Base-by-base conservation (phyloP, 92 coral and sea anemone species). In the Zoanthus sociatus region DNA sequence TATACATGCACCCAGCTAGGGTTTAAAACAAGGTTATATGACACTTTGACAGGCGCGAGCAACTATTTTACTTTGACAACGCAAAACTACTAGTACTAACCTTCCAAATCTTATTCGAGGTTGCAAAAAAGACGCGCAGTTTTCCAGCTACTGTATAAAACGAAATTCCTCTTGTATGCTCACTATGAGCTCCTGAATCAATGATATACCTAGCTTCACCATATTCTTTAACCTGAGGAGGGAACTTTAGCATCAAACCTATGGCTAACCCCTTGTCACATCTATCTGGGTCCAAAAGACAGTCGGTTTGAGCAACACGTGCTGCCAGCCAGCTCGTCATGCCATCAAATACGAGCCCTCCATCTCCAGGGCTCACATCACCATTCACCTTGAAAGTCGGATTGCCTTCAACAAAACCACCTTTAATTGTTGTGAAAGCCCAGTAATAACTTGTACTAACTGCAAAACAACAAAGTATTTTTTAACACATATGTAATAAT, bases 101-200 rank as follows among this genome's bases (percentile, higher is more conserved):
- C 98, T 93, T 88, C 99, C 99, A 96, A 26, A 91, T 88, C 77
- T 93, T 91, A 16, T 88, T 86, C 14, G 88, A 77, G 9, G 98
- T 93, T 31, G 98, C 96, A 89, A 96, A 88, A 42, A 86, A 89
- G 82, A 91, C 93, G 33, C 73, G 83, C 15, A 96, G 87, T 72
- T 92, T 88, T 26, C 98, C 98, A 60, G 77, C 88, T 3, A 86
- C 76, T 53, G 91, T 69, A 68, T 86, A 95, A 60, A 96, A 77
- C 1, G 99, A 93, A 37, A 95, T 71, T 48, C 99, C 99, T 9
- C 98, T 94, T 4, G 94, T 88, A 21, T 92, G 88, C 53, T 91
- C 93, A 88, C 98, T 96, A 76, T 93, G 89, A 5, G 95, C 96
- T 10, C 99, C 99, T 17, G 99, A 95, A 84, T 96, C 99, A 17